Percentiles rank a stretch among this genome's conserved stretches.
Evolutionary conservation across 2,113 vertebrate genomes (phyloP).

Genomic region (Circaetus cinerascens): DNA sequence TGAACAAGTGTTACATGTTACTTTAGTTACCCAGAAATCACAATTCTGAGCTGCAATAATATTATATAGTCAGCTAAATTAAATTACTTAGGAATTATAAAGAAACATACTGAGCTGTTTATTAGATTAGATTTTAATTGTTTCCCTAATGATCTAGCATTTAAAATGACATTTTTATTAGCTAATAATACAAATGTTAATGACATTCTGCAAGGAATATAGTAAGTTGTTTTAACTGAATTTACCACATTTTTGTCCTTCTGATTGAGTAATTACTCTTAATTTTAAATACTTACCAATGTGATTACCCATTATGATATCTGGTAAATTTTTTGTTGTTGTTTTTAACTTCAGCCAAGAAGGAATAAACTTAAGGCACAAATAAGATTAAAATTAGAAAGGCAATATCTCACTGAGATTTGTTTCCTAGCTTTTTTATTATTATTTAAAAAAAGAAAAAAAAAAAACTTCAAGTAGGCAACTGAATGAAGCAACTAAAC

Average conservation of each 20-base stretch:
- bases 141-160: not conserved
- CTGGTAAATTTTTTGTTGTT: not conserved
- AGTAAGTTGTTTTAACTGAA: not conserved
- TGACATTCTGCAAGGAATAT: not conserved
- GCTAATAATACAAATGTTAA: not conserved
- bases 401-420: not conserved
- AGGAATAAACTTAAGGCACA: not conserved
- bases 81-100: conserved; percentile 14
- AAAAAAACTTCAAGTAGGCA: not conserved
- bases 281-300: not conserved
- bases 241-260: not conserved
- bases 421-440: not conserved
- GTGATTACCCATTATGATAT: not conserved
- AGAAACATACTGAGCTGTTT: not conserved
- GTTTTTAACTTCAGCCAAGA: not conserved
- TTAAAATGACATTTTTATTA: conserved; percentile 36
- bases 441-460: not conserved
- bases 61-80: not conserved
- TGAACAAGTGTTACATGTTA: not conserved
- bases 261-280: not conserved
- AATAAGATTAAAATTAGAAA: not conserved
- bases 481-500: not conserved
- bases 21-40: conserved; percentile 7
- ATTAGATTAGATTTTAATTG: conserved; percentile 31
- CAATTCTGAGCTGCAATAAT: not conserved